Evolutionary conservation across 2,888 invertebrate genomes (phyloP).

Genomic region (Neoaliturus tenellus): DNA sequence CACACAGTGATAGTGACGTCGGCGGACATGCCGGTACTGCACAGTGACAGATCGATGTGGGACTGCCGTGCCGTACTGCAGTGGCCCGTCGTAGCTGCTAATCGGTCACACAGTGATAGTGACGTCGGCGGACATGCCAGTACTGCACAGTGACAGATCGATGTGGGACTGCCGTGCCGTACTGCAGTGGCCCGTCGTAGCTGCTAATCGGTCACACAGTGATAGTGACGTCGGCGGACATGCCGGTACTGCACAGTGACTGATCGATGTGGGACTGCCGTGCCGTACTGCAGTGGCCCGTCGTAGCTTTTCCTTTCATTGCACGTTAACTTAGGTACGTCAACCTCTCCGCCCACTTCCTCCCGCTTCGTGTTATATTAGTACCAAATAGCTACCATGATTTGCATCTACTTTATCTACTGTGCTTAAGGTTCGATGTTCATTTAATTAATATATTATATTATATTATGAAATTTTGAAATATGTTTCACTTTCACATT

Average conservation of each 20-base stretch:
- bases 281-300: not conserved
- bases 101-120: too few relatives aligned
- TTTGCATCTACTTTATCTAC: too few relatives aligned
- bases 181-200: too few relatives aligned
- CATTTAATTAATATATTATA: too few relatives aligned
- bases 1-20: not conserved
- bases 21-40: not conserved
- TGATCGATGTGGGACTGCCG: not conserved
- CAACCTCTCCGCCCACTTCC: not conserved
- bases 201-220: not conserved
- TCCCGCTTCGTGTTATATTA: too few relatives aligned
- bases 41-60: not conserved
- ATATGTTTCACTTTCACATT: too few relatives aligned
- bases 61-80: not conserved
- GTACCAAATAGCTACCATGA: too few relatives aligned
- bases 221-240: not conserved
- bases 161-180: too few relatives aligned
- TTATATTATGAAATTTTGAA: too few relatives aligned
- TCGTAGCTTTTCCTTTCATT: not conserved
- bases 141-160: too few relatives aligned
- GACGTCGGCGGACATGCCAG: too few relatives aligned
- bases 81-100: not conserved
- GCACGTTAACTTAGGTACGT: not conserved
- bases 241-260: not conserved
- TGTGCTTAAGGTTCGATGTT: too few relatives aligned